Evolutionary conservation across 2,113 vertebrate species (phyloP).

Genomic region (Catagonus wagneri): DNA sequence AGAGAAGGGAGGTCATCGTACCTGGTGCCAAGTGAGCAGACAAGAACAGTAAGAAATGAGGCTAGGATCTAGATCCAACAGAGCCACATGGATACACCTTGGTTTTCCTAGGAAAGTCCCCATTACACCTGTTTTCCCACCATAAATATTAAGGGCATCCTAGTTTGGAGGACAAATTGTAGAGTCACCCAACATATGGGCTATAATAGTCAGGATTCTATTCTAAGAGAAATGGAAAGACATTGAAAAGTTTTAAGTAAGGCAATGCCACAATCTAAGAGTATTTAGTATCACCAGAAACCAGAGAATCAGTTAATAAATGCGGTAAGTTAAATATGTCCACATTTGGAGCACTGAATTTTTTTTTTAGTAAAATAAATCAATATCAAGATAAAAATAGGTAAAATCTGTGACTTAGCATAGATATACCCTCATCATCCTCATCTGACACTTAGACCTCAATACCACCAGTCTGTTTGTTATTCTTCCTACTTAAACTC

Average conservation of each 20-base stretch:
- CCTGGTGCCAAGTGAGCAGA: background rate
- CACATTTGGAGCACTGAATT: background rate
- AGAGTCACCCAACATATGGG: background rate
- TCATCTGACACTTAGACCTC: background rate
- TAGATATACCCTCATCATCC: accelerated
- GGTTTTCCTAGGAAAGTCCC: background rate
- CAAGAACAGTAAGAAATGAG: background rate
- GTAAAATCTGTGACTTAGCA: background rate
- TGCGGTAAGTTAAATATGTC: background rate
- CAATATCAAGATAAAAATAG: background rate
- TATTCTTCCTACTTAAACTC: background rate
- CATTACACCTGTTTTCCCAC: background rate
- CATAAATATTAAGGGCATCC: background rate
- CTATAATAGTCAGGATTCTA: background rate
- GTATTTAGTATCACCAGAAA: background rate
- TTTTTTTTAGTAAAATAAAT: background rate
- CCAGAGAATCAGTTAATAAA: background rate
- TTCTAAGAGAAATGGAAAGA: conserved; percentile 17
- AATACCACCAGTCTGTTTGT: background rate
- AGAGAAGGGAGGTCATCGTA: background rate
- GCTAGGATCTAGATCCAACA: background rate
- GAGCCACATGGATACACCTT: background rate
- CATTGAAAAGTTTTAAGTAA: background rate
- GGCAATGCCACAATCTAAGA: background rate
- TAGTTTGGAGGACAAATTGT: background rate